Evolutionary conservation across 2,113 vertebrate genomes (phyloP), one percentile per base, ranked within the genome.

Genomic region (Nipponia nippon): DNA sequence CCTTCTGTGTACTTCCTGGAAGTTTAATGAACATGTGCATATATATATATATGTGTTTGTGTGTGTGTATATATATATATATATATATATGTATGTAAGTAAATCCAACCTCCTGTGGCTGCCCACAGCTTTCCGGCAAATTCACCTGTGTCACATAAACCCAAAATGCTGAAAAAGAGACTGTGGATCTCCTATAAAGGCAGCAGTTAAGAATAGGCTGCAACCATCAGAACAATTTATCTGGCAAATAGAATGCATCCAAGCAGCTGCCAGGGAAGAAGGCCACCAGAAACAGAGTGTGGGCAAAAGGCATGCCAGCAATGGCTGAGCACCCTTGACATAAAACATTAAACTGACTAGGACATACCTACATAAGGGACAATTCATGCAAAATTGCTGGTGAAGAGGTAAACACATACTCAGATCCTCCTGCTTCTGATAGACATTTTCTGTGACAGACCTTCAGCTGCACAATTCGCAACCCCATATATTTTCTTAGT

Each of bases 291-390:
- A 22, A 58, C 21, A 49, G 26, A 7, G 44, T 1, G 0, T 1
- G 23, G 22, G 61, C 50, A 87, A 66, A 88, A 79, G 23, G 27
- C 61, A 70, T 49, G 21, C 7, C 36, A 87, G 30, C 0, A 0
- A 36, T 3, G 5, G 34, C 46, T 66, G 38, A 94, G 52, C 11
- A 53, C 4, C 70, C 38, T 34, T 36, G 40, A 42, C 9, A 27
- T 49, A 82, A 66, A 85, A 26, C 0, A 0, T 34, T 42, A 30
- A 69, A 38, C 11, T n/a, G 29, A 40, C 36, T 32, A 30, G 25
- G 63, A 62, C 23, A 14, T 25, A 23, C 53, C 46, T 62, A 56
- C 2, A 2, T 22, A 55, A 65, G 42, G 23, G 22, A 53, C 19
- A 93, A 23, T 14, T 76, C 16, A 53, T 23, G 23, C 9, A 76